Evolutionary conservation across 2,888 invertebrate species (phyloP).

Genomic region (Anorthoa munda): DNA sequence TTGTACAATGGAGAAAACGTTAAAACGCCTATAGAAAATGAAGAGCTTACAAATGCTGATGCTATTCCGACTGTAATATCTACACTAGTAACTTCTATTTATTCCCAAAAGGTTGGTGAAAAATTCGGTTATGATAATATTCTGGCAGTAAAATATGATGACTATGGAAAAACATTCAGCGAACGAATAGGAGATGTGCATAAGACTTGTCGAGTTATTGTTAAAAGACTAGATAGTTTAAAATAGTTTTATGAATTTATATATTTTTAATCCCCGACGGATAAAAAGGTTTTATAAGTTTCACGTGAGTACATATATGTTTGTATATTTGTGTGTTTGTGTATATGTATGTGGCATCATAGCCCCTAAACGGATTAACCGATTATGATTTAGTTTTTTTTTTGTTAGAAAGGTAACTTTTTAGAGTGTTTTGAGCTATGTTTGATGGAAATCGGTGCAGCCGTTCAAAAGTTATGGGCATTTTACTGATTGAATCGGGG

Average conservation of each 20-base stretch:
- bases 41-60: constrained; percentile 13
- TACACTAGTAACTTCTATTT: constrained; percentile 6
- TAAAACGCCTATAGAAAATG: constrained; percentile 15
- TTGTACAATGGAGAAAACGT: constrained; percentile 16
- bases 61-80: constrained; percentile 15
- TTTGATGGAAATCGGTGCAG: no score
- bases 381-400: no score
- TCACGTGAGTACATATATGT: no score
- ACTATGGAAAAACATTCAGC: constrained; percentile 9
- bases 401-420: no score
- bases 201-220: constrained; percentile 2
- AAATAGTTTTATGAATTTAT: neutral
- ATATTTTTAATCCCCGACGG: no score
- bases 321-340: no score
- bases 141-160: constrained; percentile 25
- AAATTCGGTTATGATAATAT: constrained; percentile 22
- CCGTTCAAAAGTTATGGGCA: no score
- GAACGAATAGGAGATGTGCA: constrained; percentile 18
- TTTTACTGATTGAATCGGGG: no score
- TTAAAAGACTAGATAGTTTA: neutral
- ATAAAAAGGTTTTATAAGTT: no score
- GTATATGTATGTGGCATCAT: no score
- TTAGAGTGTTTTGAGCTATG: no score
- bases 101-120: neutral
- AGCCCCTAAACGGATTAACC: no score